Evolutionary conservation across 2,797 vertebrate genomes (phyloP).

Genomic region (Anguilla anguilla): DNA sequence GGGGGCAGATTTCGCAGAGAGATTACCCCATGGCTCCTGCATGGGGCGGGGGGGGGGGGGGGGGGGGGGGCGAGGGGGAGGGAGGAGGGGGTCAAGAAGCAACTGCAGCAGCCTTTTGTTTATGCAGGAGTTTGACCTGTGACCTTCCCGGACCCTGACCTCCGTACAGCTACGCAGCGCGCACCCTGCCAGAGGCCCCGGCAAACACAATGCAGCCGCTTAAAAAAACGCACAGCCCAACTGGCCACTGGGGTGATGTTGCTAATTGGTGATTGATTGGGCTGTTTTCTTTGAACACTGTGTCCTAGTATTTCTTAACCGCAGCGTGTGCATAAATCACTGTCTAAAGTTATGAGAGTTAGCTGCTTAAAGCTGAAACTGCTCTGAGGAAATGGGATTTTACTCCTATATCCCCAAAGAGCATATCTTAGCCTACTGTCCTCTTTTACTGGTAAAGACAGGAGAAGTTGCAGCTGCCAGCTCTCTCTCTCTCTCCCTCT

Average conservation of each 20-base stretch:
- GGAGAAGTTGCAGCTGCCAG: conserved; percentile 42
- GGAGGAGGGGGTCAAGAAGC: conserved; percentile 45
- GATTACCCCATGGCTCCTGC: conserved; percentile 31
- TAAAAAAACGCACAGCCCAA: background rate
- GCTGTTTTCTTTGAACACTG: background rate
- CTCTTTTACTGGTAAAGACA: conserved; percentile 43
- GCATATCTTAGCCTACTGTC: conserved; percentile 47
- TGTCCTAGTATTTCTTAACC: background rate
- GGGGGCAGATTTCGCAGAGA: conserved; percentile 2
- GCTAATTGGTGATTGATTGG: background rate
- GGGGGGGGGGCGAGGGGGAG: conserved; percentile 13
- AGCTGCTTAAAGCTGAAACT: conserved; percentile 22
- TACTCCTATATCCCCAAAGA: conserved; percentile 39
- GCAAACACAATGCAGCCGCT: background rate
- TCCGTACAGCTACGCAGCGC: background rate
- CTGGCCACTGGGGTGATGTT: background rate
- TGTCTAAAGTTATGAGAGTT: background rate
- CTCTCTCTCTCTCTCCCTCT: conserved; percentile 10
- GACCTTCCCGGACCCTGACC: background rate
- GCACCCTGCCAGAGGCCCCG: background rate
- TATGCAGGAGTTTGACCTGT: conserved; percentile 46
- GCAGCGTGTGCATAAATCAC: background rate
- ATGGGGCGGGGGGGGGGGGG: conserved; percentile 7
- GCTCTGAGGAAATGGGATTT: conserved; percentile 40
- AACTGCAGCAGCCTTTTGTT: conserved; percentile 39